Evolutionary conservation across 2,113 vertebrate species (phyloP), one percentile per base, ranked within the genome.

Genomic region (Rhea americana): DNA sequence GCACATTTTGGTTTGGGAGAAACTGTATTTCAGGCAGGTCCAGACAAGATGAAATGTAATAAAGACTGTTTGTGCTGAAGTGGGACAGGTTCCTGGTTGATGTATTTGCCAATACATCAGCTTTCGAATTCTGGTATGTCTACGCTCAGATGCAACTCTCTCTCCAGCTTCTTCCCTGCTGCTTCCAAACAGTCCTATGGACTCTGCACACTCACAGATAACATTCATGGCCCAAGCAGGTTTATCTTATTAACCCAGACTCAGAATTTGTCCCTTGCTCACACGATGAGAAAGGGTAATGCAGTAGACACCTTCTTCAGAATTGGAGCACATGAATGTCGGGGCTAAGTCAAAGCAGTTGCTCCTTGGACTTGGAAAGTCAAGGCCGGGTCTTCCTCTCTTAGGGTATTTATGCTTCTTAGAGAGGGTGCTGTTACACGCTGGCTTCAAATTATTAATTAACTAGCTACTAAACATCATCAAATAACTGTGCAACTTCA

Each of bases 391-490:
- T 65, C 39, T 56, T 73, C 17, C 48, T 82, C 39, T 32, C 67
- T 47, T 39, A 11, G 66, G 20, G 22, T 18, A 37, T 2, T 11
- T 56, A 41, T 0, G 3, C 25, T 30, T 3, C 48, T 59, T 59
- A 48, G 51, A 72, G 50, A 72, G 24, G 65, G 9, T 90, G 37
- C n/a, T 89, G 62, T 48, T 41, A 47, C 3, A 2, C 13, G 45
- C 39, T 72, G 28, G 18, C 62, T 72, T 89, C 66, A 79, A 75
- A 17, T 51, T 59, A 15, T 35, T 91, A 37, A 71, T 90, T 91
- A 82, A 63, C 18, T 20, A 47, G 10, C 32, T 65, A 35, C 28
- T 68, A 80, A 89, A 85, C 35, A 62, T 61, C 85, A 48, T 32
- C 9, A 56, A 39, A 76, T 45, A 82, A 87, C 45, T 26, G 26